Base-by-base conservation (phyloP, 2,797 vertebrate genomes). In the Acanthis flammea region DNA sequence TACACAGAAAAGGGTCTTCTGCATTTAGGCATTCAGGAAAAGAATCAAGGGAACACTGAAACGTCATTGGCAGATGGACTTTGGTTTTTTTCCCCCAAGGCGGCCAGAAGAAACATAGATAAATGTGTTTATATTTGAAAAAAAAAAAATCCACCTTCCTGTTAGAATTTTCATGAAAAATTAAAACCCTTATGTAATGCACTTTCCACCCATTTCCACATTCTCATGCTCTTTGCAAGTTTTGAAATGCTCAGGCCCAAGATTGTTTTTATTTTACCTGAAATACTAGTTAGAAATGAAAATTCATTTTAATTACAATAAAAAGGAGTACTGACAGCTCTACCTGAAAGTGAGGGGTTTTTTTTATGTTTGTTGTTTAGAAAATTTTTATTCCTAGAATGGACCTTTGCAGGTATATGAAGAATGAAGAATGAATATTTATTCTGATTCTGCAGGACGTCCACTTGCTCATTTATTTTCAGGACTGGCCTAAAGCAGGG, bases 141-240 rank as follows among this genome's bases (percentile, higher is more conserved):
- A 78, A 71, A 42, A 47, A 1, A 39, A 39, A 65, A 66, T 37
- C 44, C 78, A 35, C 21, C 18, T 88, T 91, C 45, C 50, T 54
- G 7, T 73, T 79, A 76, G 50, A 58, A 7, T 54, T 78, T 54
- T 84, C 62, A 60, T 92, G 47, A 84, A 81, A 88, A 88, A 61
- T 66, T 66, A 82, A 92, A 57, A 19, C 2, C 4, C 28, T 94
- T 92, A 86, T 21, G 33, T 71, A 90, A 87, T 68, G n/a, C 44
- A 42, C 71, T 93, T 91, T 57, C 44, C 12, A 65, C 8, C 35
- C 61, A 68, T 95, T 88, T 67, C 31, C 58, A 72, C 44, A 13
- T 76, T 65, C 7, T 0, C 22, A 48, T 79, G 68, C 73, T 95
- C 92, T 92, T 95, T 91, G 53, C 53, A 83, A 39, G 57, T 71